Percentiles rank a stretch among this genome's conserved stretches.
phyloP scores from a whole-genome alignment of 2,797 vertebrate species.

The Mus caroli region DNA sequence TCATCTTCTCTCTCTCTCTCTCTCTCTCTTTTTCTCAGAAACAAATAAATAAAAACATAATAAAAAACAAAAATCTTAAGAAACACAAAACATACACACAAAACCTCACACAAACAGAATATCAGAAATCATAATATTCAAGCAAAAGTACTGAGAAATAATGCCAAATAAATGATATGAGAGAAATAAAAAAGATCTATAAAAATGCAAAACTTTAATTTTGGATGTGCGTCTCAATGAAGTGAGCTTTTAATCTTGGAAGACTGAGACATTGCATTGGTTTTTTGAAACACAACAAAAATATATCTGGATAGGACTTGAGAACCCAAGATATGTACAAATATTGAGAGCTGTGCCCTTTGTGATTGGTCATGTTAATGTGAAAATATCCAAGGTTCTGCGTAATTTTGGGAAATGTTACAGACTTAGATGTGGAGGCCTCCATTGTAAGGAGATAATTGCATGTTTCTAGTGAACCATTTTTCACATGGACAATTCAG shows the following conservation, averaged over 20 bases:
- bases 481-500: neutral
- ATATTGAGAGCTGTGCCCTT: neutral
- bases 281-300: neutral
- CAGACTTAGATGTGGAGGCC: accelerated
- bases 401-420: accelerated
- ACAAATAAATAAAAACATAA: neutral
- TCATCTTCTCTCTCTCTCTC: too few species aligned
- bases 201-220: neutral
- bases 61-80: neutral
- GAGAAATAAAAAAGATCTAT: neutral
- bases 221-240: neutral
- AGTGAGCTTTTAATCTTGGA: neutral
- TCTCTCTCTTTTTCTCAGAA: neutral
- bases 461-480: neutral
- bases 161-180: neutral
- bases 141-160: neutral
- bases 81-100: neutral
- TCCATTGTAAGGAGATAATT: neutral
- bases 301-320: neutral
- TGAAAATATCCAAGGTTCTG: neutral
- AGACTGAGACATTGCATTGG: neutral
- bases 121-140: neutral
- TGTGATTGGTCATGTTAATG: neutral
- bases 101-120: neutral
- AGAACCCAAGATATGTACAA: neutral